Evolutionary conservation across 1,140 invertebrate species (phyloP).

Genomic region (Conus betulinus): DNA sequence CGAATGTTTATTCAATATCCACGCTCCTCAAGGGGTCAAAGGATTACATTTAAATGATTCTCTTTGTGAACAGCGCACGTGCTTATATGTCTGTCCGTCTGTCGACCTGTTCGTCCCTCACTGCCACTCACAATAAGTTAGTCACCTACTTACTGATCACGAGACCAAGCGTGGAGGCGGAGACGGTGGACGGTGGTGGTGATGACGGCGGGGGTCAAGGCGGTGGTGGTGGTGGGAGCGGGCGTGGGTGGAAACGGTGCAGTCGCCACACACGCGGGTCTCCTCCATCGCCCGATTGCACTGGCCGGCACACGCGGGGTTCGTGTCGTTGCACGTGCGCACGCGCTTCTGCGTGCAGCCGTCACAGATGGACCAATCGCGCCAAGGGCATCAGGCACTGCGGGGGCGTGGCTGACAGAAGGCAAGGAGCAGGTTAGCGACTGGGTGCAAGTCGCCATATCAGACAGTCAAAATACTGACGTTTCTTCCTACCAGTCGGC

Average conservation of each 20-base stretch:
- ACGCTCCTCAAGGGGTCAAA: no score
- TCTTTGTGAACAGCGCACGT: no score
- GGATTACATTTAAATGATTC: no score
- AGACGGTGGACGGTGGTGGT: neutral
- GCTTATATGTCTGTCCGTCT: no score
- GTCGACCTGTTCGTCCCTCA: no score
- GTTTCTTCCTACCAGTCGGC: no score
- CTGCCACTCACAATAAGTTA: no score
- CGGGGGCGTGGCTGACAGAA: neutral
- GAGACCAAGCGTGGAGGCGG: neutral
- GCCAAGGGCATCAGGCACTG: neutral
- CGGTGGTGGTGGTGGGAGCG: neutral
- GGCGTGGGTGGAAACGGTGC: neutral
- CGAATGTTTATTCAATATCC: no score
- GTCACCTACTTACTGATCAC: neutral
- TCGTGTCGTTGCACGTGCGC: neutral
- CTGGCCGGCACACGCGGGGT: neutral
- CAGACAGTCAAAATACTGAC: no score
- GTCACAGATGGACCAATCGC: constrained; percentile 10
- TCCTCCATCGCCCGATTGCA: neutral
- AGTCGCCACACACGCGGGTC: constrained; percentile 6
- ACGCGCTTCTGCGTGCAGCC: neutral
- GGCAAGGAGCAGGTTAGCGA: no score
- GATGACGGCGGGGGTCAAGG: neutral
- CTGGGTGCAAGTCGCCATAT: no score